These are phyloP conservation scores for Muntiacus reevesi DNA, from an alignment of 2,113 vertebrate species.

Conservation along the genomic window DNA sequence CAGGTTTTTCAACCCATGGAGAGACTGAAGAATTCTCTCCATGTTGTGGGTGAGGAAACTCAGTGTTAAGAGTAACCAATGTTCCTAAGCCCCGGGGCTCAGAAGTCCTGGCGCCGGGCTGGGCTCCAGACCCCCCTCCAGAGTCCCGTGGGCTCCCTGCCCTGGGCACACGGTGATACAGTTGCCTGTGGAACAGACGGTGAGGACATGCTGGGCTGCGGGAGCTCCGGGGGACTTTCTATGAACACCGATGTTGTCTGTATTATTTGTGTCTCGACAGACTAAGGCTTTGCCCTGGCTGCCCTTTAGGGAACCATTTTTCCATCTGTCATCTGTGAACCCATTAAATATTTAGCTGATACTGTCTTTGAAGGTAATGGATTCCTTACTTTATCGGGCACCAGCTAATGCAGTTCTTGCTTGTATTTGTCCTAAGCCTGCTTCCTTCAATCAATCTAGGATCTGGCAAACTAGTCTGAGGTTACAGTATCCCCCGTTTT, in stretches of 20 bases:
- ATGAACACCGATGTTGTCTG: not conserved
- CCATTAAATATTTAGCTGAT: not conserved
- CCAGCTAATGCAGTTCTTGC: not conserved
- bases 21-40: not conserved
- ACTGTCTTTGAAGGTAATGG: not conserved
- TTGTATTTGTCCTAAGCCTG: not conserved
- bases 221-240: rapidly evolving
- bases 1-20: not conserved
- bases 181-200: not conserved
- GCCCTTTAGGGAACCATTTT: not conserved
- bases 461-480: not conserved
- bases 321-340: not conserved
- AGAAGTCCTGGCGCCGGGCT: not conserved
- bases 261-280: not conserved
- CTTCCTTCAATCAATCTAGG: not conserved
- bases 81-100: rapidly evolving
- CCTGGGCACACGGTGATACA: rapidly evolving
- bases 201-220: rapidly evolving
- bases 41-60: not conserved
- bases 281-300: not conserved
- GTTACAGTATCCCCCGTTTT: not conserved
- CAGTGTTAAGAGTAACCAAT: not conserved
- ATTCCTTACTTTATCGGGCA: not conserved
- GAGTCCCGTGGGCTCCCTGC: rapidly evolving
- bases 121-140: not conserved